phyloP scores from a whole-genome alignment of 2,797 vertebrate species.

The Oryzias sinensis region DNA sequence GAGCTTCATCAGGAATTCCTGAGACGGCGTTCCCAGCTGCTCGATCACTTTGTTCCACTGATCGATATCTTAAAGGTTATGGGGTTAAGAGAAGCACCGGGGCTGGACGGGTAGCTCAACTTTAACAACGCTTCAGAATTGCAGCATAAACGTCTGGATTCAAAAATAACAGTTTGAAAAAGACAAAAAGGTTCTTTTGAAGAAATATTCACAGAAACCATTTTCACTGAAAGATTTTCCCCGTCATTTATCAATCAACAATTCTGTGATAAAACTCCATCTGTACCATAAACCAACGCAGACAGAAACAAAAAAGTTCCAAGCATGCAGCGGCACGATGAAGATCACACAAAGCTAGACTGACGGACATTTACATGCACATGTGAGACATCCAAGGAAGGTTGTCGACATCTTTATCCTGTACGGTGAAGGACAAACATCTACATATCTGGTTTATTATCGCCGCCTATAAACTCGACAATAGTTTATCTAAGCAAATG shows the following conservation, averaged over 20 bases:
- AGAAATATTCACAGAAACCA: not conserved
- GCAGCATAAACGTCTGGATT: too few relatives aligned
- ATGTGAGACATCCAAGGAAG: conserved; percentile 25
- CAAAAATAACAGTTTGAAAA: too few relatives aligned
- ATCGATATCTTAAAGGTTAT: conserved; percentile 89
- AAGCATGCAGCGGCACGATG: too few relatives aligned
- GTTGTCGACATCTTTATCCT: conserved; percentile 31
- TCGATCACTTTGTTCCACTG: conserved; percentile 99
- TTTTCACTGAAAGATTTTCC: not conserved
- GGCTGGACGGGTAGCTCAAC: not conserved
- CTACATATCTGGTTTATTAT: not conserved
- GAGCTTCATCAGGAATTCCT: conserved; percentile 97
- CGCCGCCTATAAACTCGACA: too few relatives aligned
- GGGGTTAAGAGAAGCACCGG: conserved; percentile 83
- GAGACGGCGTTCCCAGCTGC: conserved; percentile 93
- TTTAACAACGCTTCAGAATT: too few relatives aligned
- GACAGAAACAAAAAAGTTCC: too few relatives aligned
- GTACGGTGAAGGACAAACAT: conserved; percentile 6
- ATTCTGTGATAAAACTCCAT: not conserved
- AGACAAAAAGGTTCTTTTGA: not conserved
- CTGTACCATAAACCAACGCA: not conserved
- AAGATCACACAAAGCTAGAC: not conserved
- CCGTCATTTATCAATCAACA: not conserved
- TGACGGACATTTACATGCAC: conserved; percentile 14
- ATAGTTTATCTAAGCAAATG: too few relatives aligned